phyloP scores from a whole-genome alignment of 2,113 vertebrate genomes.

The Pongo abelii region DNA sequence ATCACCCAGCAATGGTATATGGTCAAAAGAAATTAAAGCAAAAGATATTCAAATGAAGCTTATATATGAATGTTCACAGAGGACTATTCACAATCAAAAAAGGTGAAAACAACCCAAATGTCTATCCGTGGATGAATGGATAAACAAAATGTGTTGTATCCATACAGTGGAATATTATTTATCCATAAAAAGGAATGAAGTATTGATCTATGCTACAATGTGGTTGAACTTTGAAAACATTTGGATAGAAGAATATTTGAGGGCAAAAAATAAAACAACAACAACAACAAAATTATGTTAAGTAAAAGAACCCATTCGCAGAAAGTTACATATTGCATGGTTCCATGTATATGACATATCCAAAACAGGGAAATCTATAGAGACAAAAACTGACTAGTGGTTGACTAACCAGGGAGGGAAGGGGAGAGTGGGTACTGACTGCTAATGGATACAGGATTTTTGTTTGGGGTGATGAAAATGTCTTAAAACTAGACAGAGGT shows the following conservation, averaged over 20 bases:
- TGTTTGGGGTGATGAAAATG: background rate
- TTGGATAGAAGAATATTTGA: no score
- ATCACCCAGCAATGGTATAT: background rate
- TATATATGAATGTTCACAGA: background rate
- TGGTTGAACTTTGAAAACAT: background rate
- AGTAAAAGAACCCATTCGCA: background rate
- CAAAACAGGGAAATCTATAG: background rate
- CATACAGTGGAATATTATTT: background rate
- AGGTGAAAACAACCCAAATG: background rate
- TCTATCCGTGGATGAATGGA: background rate
- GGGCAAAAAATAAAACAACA: no score
- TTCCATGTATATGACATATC: background rate
- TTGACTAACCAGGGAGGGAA: background rate
- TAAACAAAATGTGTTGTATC: background rate
- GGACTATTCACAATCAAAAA: background rate
- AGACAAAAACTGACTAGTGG: background rate
- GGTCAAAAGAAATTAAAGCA: slow-evolving; percentile 25
- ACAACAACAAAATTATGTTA: no score
- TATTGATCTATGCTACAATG: no score
- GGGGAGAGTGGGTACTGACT: background rate
- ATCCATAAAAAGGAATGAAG: background rate
- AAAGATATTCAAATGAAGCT: background rate
- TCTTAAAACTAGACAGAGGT: background rate
- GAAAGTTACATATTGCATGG: background rate
- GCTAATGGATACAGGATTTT: background rate